A percentile compares a stretch with the other conserved stretches of the same genome.
phyloP scores from a whole-genome alignment of 2,797 vertebrate species.

The Oryzias sinensis region DNA sequence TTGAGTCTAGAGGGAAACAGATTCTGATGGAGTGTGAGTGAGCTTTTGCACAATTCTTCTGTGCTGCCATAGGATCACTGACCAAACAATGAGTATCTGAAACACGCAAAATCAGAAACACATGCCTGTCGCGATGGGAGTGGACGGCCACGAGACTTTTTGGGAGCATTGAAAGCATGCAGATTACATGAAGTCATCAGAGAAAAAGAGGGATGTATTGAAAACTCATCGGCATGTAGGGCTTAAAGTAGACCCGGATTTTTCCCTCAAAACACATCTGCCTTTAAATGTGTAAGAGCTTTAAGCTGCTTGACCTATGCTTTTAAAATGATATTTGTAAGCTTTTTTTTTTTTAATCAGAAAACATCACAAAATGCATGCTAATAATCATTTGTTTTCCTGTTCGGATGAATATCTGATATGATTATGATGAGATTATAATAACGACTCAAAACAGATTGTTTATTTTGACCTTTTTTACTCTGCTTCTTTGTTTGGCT shows the following conservation, averaged over 20 bases:
- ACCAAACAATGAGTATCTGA: conserved; percentile 70
- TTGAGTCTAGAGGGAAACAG: conserved; percentile 47
- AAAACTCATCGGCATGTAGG: conserved; percentile 31
- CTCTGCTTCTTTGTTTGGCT: too few species aligned
- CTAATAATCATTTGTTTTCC: too few species aligned
- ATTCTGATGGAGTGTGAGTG: conserved; percentile 70
- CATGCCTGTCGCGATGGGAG: conserved; percentile 65
- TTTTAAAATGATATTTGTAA: too few species aligned
- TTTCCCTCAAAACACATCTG: conserved; percentile 40
- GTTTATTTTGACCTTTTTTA: too few species aligned
- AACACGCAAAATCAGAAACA: conserved; percentile 67
- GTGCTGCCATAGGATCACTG: conserved; percentile 65
- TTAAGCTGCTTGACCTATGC: too few species aligned
- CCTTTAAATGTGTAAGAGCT: too few species aligned
- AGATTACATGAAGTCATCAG: conserved; percentile 70
- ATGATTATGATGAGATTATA: too few species aligned
- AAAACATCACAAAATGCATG: too few species aligned
- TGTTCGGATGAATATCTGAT: too few species aligned
- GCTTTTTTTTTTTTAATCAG: too few species aligned
- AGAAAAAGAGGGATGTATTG: conserved; percentile 40
- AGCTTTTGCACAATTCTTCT: conserved; percentile 60
- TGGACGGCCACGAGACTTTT: conserved; percentile 59
- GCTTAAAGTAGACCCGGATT: conserved; percentile 53
- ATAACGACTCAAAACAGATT: too few species aligned
- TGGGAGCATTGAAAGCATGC: conserved; percentile 56